Evolutionary conservation across 30 jellyfish, hydroid and myxozoan genomes (phyloP).

Genomic region (Morbakka virulenta): DNA sequence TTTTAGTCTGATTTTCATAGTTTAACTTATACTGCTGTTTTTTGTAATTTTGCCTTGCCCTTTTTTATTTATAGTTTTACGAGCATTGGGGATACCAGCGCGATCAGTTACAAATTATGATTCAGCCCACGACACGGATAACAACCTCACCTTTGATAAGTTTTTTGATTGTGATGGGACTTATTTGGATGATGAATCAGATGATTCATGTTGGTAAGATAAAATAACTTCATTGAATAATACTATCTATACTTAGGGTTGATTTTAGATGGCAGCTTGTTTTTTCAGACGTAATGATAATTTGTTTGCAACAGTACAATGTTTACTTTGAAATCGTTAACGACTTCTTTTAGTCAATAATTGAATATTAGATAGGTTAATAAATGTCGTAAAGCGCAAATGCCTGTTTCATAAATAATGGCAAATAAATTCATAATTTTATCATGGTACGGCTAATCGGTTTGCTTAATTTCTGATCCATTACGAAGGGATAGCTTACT

Average conservation of each 20-base stretch:
- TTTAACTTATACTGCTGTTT: too few relatives aligned
- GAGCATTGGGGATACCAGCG: constrained; percentile 82
- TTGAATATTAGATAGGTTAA: too few relatives aligned
- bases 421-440: too few relatives aligned
- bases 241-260: not conserved
- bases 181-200: constrained; percentile 61
- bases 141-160: constrained; percentile 67
- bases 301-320: constrained; percentile 7
- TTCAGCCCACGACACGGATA: constrained; percentile 92
- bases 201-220: constrained; percentile 92
- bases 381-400: too few relatives aligned
- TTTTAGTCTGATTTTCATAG: too few relatives aligned
- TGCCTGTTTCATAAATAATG: too few relatives aligned
- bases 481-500: too few relatives aligned
- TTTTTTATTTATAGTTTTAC: constrained; percentile 53
- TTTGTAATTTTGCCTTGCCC: too few relatives aligned
- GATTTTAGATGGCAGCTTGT: not conserved
- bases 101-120: constrained; percentile 81
- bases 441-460: too few relatives aligned
- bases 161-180: constrained; percentile 61
- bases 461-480: too few relatives aligned
- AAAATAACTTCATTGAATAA: not conserved
- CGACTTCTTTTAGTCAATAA: too few relatives aligned
- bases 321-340: too few relatives aligned
- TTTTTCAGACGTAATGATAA: not conserved